Conservation (phyloP, 2,888 invertebrate species). For the Pherbina coryleti region DNA sequence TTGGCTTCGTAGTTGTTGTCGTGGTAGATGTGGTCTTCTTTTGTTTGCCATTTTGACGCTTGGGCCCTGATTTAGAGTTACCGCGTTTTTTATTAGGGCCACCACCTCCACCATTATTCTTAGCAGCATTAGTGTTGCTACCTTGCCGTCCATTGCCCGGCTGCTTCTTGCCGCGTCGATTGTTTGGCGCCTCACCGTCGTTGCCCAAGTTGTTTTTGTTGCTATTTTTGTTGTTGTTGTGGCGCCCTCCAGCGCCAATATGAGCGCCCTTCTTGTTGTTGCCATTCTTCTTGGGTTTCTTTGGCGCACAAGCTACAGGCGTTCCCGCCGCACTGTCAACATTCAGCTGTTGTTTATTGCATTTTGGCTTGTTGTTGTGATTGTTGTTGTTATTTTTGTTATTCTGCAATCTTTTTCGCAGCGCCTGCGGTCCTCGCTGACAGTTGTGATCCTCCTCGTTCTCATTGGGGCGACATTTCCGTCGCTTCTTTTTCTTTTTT, state of each 20-base stretch:
- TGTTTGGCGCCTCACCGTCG: conserved; percentile 42
- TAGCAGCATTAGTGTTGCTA: conserved; percentile 41
- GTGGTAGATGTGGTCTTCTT: conserved; percentile 45
- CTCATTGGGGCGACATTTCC: conserved; percentile 63
- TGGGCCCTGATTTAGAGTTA: neutral
- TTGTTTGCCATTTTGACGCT: conserved; percentile 40
- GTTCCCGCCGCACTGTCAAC: conserved; percentile 28
- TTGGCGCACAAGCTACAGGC: conserved; percentile 28
- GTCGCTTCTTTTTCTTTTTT: conserved; percentile 60
- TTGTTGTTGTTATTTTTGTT: conserved; percentile 42
- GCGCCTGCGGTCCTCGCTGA: conserved; percentile 55
- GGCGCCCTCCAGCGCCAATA: conserved; percentile 9
- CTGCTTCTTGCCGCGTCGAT: conserved; percentile 51
- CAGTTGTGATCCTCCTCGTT: conserved; percentile 65
- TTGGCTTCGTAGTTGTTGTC: conserved; percentile 34
- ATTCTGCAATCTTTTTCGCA: conserved; percentile 53
- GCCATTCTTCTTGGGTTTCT: conserved; percentile 49
- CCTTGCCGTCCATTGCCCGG: conserved; percentile 51
- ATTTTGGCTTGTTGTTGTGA: conserved; percentile 46
- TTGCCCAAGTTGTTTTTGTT: conserved; percentile 41
- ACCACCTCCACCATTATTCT: conserved; percentile 42
- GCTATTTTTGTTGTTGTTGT: conserved; percentile 25
- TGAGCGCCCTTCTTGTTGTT: conserved; percentile 26
- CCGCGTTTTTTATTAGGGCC: conserved; percentile 27
- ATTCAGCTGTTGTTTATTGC: conserved; percentile 45